Base-by-base conservation (phyloP, 2,113 vertebrate species). In the Apistogramma diplotaenia region DNA sequence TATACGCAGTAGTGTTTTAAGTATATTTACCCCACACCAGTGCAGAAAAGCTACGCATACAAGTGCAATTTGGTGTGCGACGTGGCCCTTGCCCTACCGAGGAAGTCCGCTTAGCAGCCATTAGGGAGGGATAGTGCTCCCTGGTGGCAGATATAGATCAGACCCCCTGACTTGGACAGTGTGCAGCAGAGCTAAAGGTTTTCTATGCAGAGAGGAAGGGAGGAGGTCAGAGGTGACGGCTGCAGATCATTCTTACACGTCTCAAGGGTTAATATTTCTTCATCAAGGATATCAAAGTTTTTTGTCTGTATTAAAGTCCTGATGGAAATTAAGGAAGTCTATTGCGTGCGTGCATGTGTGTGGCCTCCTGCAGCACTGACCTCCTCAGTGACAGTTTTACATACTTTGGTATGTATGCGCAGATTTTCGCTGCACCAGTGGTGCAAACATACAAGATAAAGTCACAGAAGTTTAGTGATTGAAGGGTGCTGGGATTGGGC, bases 91-190 rank as follows among this genome's bases (percentile, higher is more conserved):
- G 79, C 82, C 75, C 76, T 88, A 77, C 73, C 5, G 74, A 83
- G 76, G 84, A 86, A 75, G 78, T 55, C 80, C 59, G 71, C 90
- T 93, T 83, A 89, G 89, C 62, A 62, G 85, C 81, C 87, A 93
- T 92, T 92, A 91, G 89, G 89, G 88, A 85, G 84, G 82, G 81
- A 90, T 89, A 86, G 84, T 93, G 94, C 93, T 91, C 94, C 89
- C 93, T 93, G 87, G 91, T 93, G 94, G 93, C 88, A 88, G 90
- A 89, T 88, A 88, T 33, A 79, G 87, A 93, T 90, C 89, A 84
- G 73, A 86, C 83, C 88, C 83, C 85, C 89, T 83, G 89, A 88
- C 90, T 81, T 5, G 54, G 56, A 79, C 31, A 3, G 21, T 25
- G 18, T 35, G 27, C 78, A 67, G 61, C 73, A 76, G 62, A 73